Evolutionary conservation across 2,888 invertebrate species (phyloP).

Genomic region (Eurois occulta): DNA sequence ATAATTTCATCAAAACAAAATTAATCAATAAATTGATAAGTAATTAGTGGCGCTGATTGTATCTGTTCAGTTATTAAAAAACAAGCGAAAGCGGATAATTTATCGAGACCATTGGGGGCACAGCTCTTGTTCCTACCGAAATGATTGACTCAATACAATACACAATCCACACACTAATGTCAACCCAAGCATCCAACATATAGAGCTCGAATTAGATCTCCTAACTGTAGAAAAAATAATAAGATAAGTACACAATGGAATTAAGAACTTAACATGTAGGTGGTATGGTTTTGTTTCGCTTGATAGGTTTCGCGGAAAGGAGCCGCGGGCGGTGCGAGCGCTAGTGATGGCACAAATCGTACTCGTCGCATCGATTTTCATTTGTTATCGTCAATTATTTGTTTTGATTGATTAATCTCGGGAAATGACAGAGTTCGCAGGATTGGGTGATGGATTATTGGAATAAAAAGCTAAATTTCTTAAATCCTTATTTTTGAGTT

Average conservation of each 20-base stretch:
- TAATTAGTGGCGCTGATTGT: conserved; percentile 59
- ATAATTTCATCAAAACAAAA: conserved; percentile 16
- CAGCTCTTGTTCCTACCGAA: conserved; percentile 71
- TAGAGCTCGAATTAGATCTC: conserved; percentile 56
- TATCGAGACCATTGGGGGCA: conserved; percentile 67
- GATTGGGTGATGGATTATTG: conserved; percentile 37
- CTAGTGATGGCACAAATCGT: conserved; percentile 76
- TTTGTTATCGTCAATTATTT: conserved; percentile 55
- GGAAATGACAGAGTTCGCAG: conserved; percentile 38
- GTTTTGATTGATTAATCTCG: conserved; percentile 60
- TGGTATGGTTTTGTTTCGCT: conserved; percentile 72
- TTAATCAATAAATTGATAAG: conserved; percentile 57
- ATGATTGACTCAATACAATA: conserved; percentile 72
- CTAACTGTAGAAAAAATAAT: conserved; percentile 64
- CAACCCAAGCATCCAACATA: conserved; percentile 39
- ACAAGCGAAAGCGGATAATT: conserved; percentile 60
- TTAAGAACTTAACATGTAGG: conserved; percentile 72
- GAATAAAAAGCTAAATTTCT: conserved; percentile 13
- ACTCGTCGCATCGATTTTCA: conserved; percentile 52
- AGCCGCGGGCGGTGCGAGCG: conserved; percentile 71
- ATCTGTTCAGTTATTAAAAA: conserved; percentile 66
- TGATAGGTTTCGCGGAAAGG: conserved; percentile 55
- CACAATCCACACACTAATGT: conserved; percentile 44
- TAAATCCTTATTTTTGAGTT: background rate
- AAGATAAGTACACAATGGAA: conserved; percentile 67